phyloP scores from a whole-genome alignment of 2,113 vertebrate species.

The Melanerpes formicivorus region DNA sequence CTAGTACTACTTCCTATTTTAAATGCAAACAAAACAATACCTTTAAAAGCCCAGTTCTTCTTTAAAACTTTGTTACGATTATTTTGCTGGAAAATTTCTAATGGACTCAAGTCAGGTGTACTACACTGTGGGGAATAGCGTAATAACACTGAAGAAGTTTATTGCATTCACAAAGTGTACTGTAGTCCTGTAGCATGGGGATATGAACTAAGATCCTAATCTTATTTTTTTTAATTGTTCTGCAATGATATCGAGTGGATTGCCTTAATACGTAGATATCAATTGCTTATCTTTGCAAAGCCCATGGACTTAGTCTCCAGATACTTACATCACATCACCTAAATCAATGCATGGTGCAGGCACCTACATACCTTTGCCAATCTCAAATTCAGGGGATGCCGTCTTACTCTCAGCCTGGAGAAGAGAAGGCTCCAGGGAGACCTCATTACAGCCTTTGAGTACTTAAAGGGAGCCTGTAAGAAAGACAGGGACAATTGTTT shows the following conservation, averaged over 20 bases:
- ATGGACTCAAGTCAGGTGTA: neutral
- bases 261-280: neutral
- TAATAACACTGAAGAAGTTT: neutral
- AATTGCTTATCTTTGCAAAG: neutral
- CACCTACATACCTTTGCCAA: neutral
- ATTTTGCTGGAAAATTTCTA: slow-evolving; percentile 18
- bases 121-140: neutral
- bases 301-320: neutral
- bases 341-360: neutral
- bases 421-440: neutral
- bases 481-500: neutral
- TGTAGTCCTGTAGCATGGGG: neutral
- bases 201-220: neutral
- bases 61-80: neutral
- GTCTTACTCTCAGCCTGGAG: neutral
- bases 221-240: neutral
- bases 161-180: neutral
- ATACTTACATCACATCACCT: neutral
- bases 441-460: neutral
- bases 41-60: neutral
- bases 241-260: neutral
- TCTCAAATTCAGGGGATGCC: neutral
- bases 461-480: neutral
- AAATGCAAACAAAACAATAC: neutral
- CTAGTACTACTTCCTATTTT: neutral